Evolutionary conservation across 2,113 vertebrate genomes (phyloP), one percentile per base, ranked within the genome.

Genomic region (Pseudolaguvia tuberculata): DNA sequence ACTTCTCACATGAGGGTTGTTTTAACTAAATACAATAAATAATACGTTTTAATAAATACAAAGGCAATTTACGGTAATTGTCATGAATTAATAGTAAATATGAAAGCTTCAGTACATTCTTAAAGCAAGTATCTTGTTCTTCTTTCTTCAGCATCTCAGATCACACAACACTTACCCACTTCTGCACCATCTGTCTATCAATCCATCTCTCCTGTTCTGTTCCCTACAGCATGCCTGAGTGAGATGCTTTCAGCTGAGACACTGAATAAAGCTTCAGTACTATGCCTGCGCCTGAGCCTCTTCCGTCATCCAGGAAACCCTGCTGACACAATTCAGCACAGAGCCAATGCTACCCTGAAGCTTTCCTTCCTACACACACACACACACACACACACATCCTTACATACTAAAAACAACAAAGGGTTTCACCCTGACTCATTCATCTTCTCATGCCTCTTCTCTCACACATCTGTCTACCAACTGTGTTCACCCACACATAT

Each of bases 131-230:
- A 17, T 35, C 21, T 52, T 45, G 27, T 53, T 70, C 52, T 31
- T 69, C 25, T 27, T 35, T 47, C 66, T 73, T 58, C 50, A 25
- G 27, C n/a, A 47, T 65, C 42, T 65, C n/a, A 21, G 21, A 47
- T 65, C 23, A 50, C 27, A 29, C 59, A 27, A 18, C 4, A 29
- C 66, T 73, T 56, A 20, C 75, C 84, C 81, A 86, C 84, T 88
- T 86, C 83, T 86, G 80, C 58, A 86, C 83, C 52, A 17, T 39
- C 57, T 71, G 57, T 53, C 66, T 23, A 68, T 68, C 65, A 55
- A 50, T 57, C 21, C 6, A 39, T 57, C 42, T 58, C 20, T 69
- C 48, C 23, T 47, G 17, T 65, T 10, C 27, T 55, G 21, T 62
- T 72, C 51, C 21, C 42, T 31, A 45, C 50, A 65, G 31, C 31